Percentiles rank a stretch among this genome's conserved stretches.
These are phyloP conservation scores for Papilio demoleus DNA, from an alignment of 2,888 invertebrate genomes.

Conservation along the genomic window DNA sequence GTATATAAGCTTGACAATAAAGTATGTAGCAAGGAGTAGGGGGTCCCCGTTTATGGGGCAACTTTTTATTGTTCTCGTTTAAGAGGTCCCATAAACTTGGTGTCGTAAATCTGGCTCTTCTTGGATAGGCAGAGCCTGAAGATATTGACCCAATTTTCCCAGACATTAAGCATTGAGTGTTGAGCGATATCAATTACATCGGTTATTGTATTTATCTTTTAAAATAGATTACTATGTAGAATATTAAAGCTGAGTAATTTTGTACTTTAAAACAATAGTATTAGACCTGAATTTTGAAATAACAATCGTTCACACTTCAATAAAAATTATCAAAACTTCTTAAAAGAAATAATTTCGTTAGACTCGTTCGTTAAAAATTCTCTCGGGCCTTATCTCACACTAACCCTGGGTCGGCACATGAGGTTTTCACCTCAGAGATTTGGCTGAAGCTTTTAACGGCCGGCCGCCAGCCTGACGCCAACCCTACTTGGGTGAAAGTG, in stretches of 20 bases:
- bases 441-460: too few relatives aligned
- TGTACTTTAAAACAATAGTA: too few relatives aligned
- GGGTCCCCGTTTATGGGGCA: slow-evolving; percentile 61
- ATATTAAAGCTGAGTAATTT: neutral
- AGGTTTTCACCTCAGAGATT: too few relatives aligned
- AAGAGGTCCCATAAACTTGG: slow-evolving; percentile 68
- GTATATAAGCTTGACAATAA: slow-evolving; percentile 31
- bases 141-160: slow-evolving; percentile 40
- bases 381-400: too few relatives aligned
- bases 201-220: neutral
- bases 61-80: slow-evolving; percentile 79
- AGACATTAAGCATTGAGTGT: slow-evolving; percentile 38
- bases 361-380: too few relatives aligned
- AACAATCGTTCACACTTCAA: too few relatives aligned
- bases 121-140: slow-evolving; percentile 44
- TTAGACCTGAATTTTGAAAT: neutral
- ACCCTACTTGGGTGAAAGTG: too few relatives aligned
- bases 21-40: slow-evolving; percentile 18
- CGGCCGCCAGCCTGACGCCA: too few relatives aligned
- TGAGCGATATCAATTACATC: slow-evolving; percentile 25
- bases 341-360: too few relatives aligned
- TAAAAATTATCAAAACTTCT: too few relatives aligned
- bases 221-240: neutral
- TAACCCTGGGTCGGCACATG: too few relatives aligned
- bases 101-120: slow-evolving; percentile 72